Evolutionary conservation across 1,140 invertebrate species (phyloP).

Genomic region (Euura saliciscinereae): DNA sequence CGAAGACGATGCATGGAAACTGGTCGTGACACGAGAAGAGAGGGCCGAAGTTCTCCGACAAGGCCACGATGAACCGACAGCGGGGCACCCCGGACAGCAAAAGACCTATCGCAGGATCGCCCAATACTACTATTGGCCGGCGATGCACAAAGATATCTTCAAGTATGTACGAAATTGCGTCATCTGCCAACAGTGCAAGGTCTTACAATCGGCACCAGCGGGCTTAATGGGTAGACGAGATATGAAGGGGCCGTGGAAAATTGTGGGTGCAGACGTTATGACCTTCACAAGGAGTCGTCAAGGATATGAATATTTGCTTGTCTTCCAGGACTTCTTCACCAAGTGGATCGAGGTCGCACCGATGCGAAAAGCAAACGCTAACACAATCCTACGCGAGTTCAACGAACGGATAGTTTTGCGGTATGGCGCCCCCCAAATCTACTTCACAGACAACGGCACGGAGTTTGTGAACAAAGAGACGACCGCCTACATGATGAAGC

Average conservation of each 20-base stretch:
- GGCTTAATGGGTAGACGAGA: not conserved
- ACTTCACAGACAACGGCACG: constrained; percentile 47
- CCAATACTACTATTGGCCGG: constrained; percentile 35
- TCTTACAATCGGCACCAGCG: no score
- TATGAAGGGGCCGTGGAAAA: not conserved
- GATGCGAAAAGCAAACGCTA: constrained; percentile 5
- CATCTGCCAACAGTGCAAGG: constrained; percentile 22
- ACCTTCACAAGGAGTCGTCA: constrained; percentile 13
- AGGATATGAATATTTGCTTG: constrained; percentile 10
- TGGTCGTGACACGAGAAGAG: constrained; percentile 24
- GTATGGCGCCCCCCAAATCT: constrained; percentile 41
- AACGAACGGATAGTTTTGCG: constrained; percentile 40
- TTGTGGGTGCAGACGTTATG: not conserved
- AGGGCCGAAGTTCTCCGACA: constrained; percentile 25
- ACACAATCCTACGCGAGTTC: constrained; percentile 3
- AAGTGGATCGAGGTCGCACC: constrained; percentile 21
- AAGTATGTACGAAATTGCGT: constrained; percentile 25
- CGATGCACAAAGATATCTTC: constrained; percentile 22
- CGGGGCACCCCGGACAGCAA: constrained; percentile 40
- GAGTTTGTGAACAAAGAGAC: constrained; percentile 17
- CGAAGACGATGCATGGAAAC: not conserved
- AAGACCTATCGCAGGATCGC: constrained; percentile 30
- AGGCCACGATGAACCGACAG: constrained; percentile 32
- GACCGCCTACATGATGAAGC: not conserved
- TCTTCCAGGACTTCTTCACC: constrained; percentile 18